Conservation (phyloP, 1,140 invertebrate species). For the Goniozus legneri region DNA sequence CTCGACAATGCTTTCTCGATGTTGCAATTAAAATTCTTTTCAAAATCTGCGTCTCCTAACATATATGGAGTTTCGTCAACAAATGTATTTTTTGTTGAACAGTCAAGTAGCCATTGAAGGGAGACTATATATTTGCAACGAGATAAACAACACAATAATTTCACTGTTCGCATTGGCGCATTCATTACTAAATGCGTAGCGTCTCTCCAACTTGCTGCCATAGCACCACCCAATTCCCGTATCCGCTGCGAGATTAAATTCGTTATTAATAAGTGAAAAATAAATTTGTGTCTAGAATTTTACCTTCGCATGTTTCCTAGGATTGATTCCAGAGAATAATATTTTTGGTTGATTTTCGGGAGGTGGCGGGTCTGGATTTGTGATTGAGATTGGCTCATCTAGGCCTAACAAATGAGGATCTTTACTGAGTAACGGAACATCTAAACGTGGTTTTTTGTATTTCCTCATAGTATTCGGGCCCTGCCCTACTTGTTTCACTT, state of each 20-base stretch:
- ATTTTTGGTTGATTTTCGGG: constrained; percentile 51
- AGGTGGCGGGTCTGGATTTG: constrained; percentile 50
- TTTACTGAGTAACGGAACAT: constrained; percentile 43
- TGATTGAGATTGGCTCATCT: constrained; percentile 46
- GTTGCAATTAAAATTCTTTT: constrained; percentile 74
- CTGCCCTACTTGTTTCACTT: constrained; percentile 64
- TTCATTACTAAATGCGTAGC: constrained; percentile 86
- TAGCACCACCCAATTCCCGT: constrained; percentile 71
- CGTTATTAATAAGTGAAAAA: not conserved
- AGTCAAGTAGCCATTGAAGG: constrained; percentile 80
- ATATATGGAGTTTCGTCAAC: constrained; percentile 69
- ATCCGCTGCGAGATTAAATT: constrained; percentile 59
- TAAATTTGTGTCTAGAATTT: constrained; percentile 1
- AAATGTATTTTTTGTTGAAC: constrained; percentile 71
- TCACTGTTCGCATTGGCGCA: constrained; percentile 74
- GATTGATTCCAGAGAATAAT: constrained; percentile 53
- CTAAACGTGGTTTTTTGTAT: constrained; percentile 48
- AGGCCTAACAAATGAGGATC: constrained; percentile 47
- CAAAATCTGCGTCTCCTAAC: constrained; percentile 72
- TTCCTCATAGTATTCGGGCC: constrained; percentile 51
- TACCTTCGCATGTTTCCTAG: constrained; percentile 51
- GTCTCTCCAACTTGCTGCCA: constrained; percentile 67
- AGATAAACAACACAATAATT: constrained; percentile 79
- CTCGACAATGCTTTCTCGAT: constrained; percentile 69
- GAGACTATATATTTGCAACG: constrained; percentile 74